Evolutionary conservation across 2,888 invertebrate genomes (phyloP).

Genomic region (Tenthredo livida): DNA sequence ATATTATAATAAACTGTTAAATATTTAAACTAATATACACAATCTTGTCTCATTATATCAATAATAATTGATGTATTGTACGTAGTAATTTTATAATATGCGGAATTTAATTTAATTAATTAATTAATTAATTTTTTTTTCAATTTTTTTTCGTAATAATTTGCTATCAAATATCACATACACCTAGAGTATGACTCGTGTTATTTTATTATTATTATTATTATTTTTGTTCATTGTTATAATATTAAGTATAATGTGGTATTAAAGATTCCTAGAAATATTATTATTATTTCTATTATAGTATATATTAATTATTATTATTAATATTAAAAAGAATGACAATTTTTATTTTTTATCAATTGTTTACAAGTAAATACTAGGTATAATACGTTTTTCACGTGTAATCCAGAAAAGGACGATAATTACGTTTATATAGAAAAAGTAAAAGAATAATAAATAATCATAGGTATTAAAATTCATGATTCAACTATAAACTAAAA

Average conservation of each 20-base stretch:
- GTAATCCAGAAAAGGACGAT: background rate
- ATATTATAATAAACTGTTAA: background rate
- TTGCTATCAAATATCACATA: conserved; percentile 40
- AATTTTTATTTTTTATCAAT: background rate
- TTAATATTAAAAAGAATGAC: conserved; percentile 5
- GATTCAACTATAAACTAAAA: background rate
- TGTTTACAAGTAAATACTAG: background rate
- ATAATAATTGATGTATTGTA: background rate
- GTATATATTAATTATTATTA: background rate
- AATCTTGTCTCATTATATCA: background rate
- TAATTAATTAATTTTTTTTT: background rate
- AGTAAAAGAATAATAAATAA: background rate
- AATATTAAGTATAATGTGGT: conserved; percentile 1
- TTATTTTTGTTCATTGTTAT: background rate
- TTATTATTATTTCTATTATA: background rate
- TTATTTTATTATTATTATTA: background rate
- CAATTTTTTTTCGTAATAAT: background rate
- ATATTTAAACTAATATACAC: background rate
- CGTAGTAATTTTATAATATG: too few species aligned
- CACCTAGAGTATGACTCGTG: conserved; percentile 19
- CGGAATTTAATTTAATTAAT: conserved; percentile 7
- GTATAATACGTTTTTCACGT: background rate
- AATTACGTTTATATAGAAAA: background rate
- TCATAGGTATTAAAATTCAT: background rate
- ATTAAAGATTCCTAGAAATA: conserved; percentile 21